These are phyloP conservation scores for Drosophila bipectinata DNA, from an alignment of 1,140 invertebrate species.

Conservation along the genomic window DNA sequence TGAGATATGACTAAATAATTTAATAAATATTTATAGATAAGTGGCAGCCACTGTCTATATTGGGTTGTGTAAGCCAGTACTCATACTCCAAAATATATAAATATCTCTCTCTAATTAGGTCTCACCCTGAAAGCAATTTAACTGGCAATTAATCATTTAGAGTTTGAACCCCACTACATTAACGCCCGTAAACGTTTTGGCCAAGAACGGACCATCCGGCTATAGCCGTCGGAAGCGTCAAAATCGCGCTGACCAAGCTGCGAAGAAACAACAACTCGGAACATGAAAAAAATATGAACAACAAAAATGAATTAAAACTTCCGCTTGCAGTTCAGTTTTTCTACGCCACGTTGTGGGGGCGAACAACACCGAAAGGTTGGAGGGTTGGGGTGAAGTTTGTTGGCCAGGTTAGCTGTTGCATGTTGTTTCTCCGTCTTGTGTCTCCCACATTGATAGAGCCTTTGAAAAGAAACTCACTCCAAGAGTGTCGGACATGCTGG, in stretches of 20 bases:
- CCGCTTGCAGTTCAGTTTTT: conserved; percentile 53
- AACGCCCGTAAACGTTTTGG: conserved; percentile 31
- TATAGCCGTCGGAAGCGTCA: conserved; percentile 37
- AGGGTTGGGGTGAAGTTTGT: conserved; percentile 7
- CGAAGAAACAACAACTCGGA: conserved; percentile 26
- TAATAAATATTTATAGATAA: conserved; percentile 70
- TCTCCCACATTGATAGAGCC: conserved; percentile 76
- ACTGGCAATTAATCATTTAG: conserved; percentile 21
- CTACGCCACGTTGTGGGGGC: conserved; percentile 16
- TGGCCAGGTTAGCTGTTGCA: conserved; percentile 37
- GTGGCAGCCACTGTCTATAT: conserved; percentile 5
- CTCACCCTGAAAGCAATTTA: conserved; percentile 12
- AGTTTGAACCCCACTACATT: conserved; percentile 15
- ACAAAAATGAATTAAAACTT: conserved; percentile 79
- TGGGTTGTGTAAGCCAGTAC: conserved; percentile 6
- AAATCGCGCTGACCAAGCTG: conserved; percentile 59
- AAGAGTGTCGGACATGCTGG: conserved; percentile 74
- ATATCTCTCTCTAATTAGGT: neutral
- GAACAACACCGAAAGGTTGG: neutral
- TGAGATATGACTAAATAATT: conserved; percentile 73
- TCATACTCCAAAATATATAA: too few relatives aligned
- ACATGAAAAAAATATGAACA: conserved; percentile 43
- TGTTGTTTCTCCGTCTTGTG: conserved; percentile 25
- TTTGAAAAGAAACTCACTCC: conserved; percentile 67
- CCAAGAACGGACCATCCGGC: conserved; percentile 27